Base-by-base conservation (phyloP, 2,888 invertebrate genomes). In the Rambutsinella grinnellia region DNA sequence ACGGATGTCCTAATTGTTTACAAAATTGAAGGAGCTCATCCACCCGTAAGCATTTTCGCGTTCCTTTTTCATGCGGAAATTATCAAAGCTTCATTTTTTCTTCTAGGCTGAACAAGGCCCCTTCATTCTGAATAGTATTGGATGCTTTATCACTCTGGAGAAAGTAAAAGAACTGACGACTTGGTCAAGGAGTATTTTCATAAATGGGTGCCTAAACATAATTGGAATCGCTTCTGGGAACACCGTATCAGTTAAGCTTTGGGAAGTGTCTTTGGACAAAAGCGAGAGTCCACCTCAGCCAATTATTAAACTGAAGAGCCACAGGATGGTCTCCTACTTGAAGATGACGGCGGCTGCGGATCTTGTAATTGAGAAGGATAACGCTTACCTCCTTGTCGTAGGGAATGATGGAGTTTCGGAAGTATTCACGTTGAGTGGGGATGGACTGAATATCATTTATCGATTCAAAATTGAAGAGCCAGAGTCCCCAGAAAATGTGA, bases 391-490 rank as follows among this genome's bases (percentile, higher is more conserved):
- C 3, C 19, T 81, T 1, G 28, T 79, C 1, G 54, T 78, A 10
- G 75, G 78, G 8, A 53, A 27, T 28, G 80, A 77, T 24, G 83
- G 83, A 6, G 57, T 68, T 23, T 69, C 67, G 0, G 83, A 83
- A 61, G 49, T 81, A 0, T 79, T 77, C 54, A 23, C 46, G 1
- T n/a, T 80, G 1, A 27, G 54, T 0, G 10, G 15, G 0, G 51
- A 58, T 27, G 54, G 65, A 15, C 79, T 82, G 28, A 47, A 49
- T 26, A 19, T 78, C 0, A 24, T 82, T 1, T 81, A 80, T 36
- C 76, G 81, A 1, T 66, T 83, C 23, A 82, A 77, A 65, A n/a
- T 82, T 28, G 81, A 81, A 69, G 81, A 78, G 76, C n/a, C n/a
- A n/a, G 36, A 36, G 13, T 5, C 13, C 13, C 36, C 36, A 13